phyloP scores from a whole-genome alignment of 1,140 invertebrate species.

The Trachelipus rathkii region DNA sequence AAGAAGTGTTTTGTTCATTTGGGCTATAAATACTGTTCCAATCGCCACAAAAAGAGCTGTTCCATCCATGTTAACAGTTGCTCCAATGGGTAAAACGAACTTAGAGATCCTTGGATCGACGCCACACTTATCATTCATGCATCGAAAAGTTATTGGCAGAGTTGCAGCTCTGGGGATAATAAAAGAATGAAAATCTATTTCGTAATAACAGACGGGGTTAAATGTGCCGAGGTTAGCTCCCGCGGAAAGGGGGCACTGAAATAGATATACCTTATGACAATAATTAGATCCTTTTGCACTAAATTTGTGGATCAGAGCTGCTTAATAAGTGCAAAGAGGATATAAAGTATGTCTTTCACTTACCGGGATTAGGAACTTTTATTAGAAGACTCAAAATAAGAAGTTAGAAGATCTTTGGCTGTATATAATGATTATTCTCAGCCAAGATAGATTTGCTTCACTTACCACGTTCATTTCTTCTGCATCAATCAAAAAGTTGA shows the following conservation, averaged over 20 bases:
- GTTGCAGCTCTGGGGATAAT: slow-evolving; percentile 75
- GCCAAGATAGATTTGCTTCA: neutral
- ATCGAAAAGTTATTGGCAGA: slow-evolving; percentile 86
- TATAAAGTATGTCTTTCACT: slow-evolving; percentile 3
- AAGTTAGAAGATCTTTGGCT: neutral
- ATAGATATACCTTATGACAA: slow-evolving; percentile 21
- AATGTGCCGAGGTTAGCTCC: slow-evolving; percentile 4
- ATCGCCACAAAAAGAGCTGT: slow-evolving; percentile 85
- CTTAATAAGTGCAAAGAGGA: slow-evolving; percentile 9
- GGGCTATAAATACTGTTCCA: slow-evolving; percentile 85
- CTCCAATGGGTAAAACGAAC: slow-evolving; percentile 85
- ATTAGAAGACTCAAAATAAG: neutral
- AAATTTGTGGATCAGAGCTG: slow-evolving; percentile 9
- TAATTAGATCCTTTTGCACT: slow-evolving; percentile 11
- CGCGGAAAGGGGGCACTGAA: neutral
- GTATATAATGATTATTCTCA: neutral
- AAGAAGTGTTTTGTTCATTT: slow-evolving; percentile 77
- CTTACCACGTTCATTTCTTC: slow-evolving; percentile 2
- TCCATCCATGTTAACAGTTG: slow-evolving; percentile 91
- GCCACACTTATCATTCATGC: slow-evolving; percentile 85
- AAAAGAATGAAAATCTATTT: slow-evolving; percentile 18
- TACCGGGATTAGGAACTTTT: neutral
- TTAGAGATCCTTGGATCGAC: slow-evolving; percentile 85
- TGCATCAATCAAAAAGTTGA: neutral
- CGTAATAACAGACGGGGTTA: neutral